Conservation (phyloP, 2,113 vertebrate genomes). For the Paratilapia polleni region DNA sequence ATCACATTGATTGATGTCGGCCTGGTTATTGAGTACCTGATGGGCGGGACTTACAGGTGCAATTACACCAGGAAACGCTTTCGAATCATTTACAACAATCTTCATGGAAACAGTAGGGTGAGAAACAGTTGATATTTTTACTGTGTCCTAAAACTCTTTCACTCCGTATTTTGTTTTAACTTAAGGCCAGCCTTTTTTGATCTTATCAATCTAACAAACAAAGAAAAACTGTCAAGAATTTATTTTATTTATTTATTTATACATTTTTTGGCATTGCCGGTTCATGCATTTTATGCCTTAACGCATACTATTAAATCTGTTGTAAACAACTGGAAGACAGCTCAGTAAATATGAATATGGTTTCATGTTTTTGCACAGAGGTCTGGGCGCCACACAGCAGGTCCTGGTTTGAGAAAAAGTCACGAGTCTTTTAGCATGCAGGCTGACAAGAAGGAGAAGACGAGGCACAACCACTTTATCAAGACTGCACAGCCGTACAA, state of each 20-base stretch:
- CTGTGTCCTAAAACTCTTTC: background rate
- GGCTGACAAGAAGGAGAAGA: slow-evolving; percentile 97
- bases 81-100: slow-evolving; percentile 96
- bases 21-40: slow-evolving; percentile 95
- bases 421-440: slow-evolving; percentile 95
- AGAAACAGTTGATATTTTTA: background rate
- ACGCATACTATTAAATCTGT: background rate
- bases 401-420: slow-evolving; percentile 87
- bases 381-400: slow-evolving; percentile 86
- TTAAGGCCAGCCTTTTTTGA: background rate
- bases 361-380: slow-evolving; percentile 78
- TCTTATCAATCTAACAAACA: background rate
- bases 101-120: slow-evolving; percentile 93
- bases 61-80: slow-evolving; percentile 98
- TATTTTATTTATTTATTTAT: too few species aligned
- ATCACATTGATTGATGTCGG: slow-evolving; percentile 97
- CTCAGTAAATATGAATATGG: background rate
- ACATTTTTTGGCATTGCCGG: background rate
- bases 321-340: background rate
- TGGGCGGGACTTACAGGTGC: slow-evolving; percentile 98
- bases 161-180: background rate
- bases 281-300: background rate
- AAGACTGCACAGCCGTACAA: slow-evolving; percentile 99
- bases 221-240: background rate
- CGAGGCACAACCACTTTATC: slow-evolving; percentile 98